phyloP scores from a whole-genome alignment of 2,113 vertebrate genomes.

The Eleginops maclovinus region DNA sequence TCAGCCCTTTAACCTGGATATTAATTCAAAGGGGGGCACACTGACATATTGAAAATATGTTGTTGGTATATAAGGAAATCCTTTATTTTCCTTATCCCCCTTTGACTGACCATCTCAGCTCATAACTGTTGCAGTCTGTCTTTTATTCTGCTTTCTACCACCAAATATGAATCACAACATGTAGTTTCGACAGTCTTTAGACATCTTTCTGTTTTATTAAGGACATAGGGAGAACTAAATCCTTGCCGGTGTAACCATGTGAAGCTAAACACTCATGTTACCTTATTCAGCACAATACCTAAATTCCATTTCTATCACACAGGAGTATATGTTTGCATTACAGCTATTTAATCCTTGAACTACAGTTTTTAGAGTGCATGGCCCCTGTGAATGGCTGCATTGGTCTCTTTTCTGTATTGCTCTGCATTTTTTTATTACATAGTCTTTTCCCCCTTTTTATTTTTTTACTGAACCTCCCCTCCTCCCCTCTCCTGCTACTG shows the following conservation, averaged over 20 bases:
- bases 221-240: background rate
- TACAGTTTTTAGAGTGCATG: background rate
- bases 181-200: background rate
- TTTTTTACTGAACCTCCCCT: conserved; percentile 17
- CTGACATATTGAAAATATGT: background rate
- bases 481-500: conserved; percentile 24
- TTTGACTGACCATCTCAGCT: background rate
- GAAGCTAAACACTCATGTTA: background rate
- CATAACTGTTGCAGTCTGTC: background rate
- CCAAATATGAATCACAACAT: background rate
- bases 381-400: background rate
- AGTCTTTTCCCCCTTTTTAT: background rate
- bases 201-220: background rate
- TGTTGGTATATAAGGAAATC: background rate
- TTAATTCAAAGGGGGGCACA: background rate
- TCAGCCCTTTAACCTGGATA: background rate
- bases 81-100: background rate
- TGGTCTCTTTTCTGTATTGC: background rate
- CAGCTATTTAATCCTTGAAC: background rate
- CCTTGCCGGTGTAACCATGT: background rate
- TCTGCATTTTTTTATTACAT: background rate
- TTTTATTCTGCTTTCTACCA: background rate
- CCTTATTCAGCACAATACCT: background rate
- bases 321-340: background rate
- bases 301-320: background rate